A percentile compares a stretch with the other conserved stretches of the same genome.
Conservation (phyloP, 2,797 vertebrate genomes). For the Pseudocheirus occidentalis region DNA sequence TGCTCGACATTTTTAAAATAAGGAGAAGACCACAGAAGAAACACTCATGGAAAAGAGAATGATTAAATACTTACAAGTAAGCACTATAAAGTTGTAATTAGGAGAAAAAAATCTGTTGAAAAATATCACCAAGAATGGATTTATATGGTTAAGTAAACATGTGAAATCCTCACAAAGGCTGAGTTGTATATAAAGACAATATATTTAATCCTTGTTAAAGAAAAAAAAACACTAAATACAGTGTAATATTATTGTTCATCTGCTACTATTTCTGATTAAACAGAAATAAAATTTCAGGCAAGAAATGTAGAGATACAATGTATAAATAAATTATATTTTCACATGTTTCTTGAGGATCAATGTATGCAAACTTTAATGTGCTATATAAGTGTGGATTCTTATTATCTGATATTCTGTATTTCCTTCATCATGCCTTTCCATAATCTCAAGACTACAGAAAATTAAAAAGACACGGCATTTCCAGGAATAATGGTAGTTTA, state of each 20-base stretch:
- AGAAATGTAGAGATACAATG: background rate
- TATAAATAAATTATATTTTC: too few species aligned
- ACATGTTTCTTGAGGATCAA: too few species aligned
- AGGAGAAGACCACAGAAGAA: background rate
- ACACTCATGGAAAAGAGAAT: background rate
- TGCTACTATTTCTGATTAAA: background rate
- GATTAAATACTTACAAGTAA: background rate
- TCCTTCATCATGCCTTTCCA: too few species aligned
- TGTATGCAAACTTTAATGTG: too few species aligned
- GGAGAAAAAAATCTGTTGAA: background rate
- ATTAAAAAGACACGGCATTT: background rate
- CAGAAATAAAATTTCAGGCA: background rate
- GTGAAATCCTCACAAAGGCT: background rate
- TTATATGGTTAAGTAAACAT: slow-evolving; percentile 11
- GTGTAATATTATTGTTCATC: background rate
- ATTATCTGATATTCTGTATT: too few species aligned
- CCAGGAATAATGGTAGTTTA: background rate
- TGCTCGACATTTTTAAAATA: background rate
- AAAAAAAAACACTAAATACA: background rate
- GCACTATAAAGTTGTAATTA: background rate
- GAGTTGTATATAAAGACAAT: background rate
- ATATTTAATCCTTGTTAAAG: background rate
- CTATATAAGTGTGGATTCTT: too few species aligned
- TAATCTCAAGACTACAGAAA: too few species aligned
- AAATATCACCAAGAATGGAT: background rate